phyloP scores from a whole-genome alignment of 2,888 invertebrate species.

The Acleris holmiana region DNA sequence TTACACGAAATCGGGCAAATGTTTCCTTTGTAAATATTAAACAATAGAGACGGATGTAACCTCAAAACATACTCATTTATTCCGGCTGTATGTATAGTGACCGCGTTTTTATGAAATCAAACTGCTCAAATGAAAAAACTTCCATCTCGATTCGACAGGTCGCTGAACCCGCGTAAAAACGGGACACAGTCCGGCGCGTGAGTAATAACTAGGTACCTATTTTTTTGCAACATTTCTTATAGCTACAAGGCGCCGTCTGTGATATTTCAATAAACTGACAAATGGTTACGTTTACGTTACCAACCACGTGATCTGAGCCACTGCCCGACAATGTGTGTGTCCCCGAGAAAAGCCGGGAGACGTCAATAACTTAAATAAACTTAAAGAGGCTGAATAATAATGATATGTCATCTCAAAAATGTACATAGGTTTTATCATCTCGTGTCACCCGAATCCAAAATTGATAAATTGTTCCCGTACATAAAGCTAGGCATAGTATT shows the following conservation, averaged over 20 bases:
- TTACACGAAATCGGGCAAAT: not conserved
- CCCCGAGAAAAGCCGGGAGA: no score
- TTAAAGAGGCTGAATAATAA: no score
- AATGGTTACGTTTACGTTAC: no score
- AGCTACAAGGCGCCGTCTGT: not conserved
- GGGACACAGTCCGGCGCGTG: constrained; percentile 12
- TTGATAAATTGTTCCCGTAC: no score
- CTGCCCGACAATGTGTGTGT: no score
- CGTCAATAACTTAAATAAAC: no score
- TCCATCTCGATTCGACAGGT: constrained; percentile 26
- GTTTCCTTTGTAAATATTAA: not conserved
- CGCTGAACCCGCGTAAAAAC: constrained; percentile 22
- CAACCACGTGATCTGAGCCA: no score
- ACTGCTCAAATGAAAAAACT: constrained; percentile 21
- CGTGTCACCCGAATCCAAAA: no score
- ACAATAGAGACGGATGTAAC: not conserved
- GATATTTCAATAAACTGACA: no score
- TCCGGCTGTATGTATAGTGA: constrained; percentile 5
- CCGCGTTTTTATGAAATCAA: constrained; percentile 6
- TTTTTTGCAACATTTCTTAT: constrained; percentile 7
- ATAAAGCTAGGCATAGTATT: no score
- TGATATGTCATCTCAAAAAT: no score
- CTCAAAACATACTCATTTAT: not conserved
- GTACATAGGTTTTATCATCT: no score
- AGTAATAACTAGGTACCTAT: not conserved